Base-by-base conservation (phyloP, 2,797 vertebrate species). In the Merluccius polli region DNA sequence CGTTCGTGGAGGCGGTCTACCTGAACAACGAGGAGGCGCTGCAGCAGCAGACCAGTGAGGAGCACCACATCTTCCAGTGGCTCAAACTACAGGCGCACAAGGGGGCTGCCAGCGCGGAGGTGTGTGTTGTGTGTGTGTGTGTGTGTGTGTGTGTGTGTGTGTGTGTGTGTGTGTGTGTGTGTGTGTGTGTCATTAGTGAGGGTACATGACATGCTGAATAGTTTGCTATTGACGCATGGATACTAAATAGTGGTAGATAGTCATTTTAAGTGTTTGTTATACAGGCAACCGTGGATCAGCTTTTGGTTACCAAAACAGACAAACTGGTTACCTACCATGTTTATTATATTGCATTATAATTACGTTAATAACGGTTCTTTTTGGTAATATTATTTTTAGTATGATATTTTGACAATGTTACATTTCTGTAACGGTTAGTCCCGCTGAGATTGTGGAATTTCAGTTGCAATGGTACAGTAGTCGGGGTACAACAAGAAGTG, bases 21-120 rank as follows among this genome's bases (percentile, higher is more conserved):
- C 79, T 95, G 70, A 91, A 92, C 67, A 85, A 95, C 2, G 92
- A 95, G 1, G 91, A 93, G 29, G 72, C 73, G 1, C 73, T 95
- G 79, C 88, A 86, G 38, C 79, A 84, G 4, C 95, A 95, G 84
- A 95, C 94, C 18, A 89, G 68, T 63, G 84, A 94, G 78, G 78
- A 94, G 9, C 91, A 94, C 52, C 93, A 95, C 71, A 84, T 95
- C 75, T 95, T 95, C 85, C 90, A 94, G 15, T 95, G 95, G 95
- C 89, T 95, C 15, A 94, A 92, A 83, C 90, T 89, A 9, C 93
- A 95, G 87, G 95, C 94, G 3, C 82, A 84, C 18, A 92, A 86
- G 13, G 95, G 95, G 31, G 91, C 87, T 15, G 85, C 90, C n/a
- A 92, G 93, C 0, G 95, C 94, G 0, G 94, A 95, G 93, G 95